Conservation (phyloP, 2,113 vertebrate genomes). For the Hymenochirus boettgeri region DNA sequence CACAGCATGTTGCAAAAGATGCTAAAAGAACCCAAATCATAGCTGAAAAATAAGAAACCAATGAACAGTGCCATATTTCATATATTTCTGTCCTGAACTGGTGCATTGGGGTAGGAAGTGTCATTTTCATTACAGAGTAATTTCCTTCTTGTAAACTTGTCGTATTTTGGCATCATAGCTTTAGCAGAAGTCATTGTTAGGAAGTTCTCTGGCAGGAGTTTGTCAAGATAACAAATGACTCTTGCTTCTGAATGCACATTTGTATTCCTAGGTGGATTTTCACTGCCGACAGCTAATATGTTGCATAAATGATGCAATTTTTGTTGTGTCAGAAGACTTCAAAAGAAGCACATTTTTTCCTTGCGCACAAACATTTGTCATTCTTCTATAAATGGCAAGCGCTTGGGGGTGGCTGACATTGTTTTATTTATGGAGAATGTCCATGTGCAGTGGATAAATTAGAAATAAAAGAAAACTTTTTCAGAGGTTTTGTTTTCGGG, state of each 20-base stretch:
- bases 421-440: conserved; percentile 28
- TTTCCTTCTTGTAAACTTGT: conserved; percentile 36
- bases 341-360: conserved; percentile 31
- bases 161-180: conserved; percentile 32
- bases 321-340: conserved; percentile 38
- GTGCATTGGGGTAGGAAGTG: conserved; percentile 19
- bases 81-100: conserved; percentile 6
- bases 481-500: too few relatives aligned
- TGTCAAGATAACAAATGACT: conserved; percentile 42
- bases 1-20: not conserved
- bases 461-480: conserved; percentile 1
- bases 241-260: conserved; percentile 28
- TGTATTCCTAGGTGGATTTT: conserved; percentile 38
- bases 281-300: conserved; percentile 38
- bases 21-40: not conserved
- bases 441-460: conserved; percentile 11
- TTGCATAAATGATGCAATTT: conserved; percentile 44
- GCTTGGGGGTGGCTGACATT: conserved; percentile 1
- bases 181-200: conserved; percentile 39
- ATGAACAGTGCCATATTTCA: not conserved
- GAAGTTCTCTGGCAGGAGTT: conserved; percentile 41
- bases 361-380: conserved; percentile 31
- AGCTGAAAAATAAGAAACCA: not conserved
- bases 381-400: conserved; percentile 33
- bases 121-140: conserved; percentile 42